Evolutionary conservation across 2,113 vertebrate genomes (phyloP).

Genomic region (Solea solea): DNA sequence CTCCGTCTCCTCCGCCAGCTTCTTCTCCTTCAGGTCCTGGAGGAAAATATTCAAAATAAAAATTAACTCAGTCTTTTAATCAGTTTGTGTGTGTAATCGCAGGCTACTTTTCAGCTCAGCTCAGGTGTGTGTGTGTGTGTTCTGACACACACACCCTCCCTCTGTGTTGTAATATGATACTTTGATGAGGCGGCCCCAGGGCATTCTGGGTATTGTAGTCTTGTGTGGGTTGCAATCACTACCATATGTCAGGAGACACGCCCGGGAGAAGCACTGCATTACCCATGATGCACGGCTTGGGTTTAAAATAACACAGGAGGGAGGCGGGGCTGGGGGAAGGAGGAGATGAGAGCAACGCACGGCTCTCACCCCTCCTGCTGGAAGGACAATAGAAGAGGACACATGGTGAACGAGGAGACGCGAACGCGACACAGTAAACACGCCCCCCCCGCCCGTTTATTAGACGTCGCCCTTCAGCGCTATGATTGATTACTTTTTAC

Average conservation of each 20-base stretch:
- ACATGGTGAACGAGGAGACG: constrained; percentile 58
- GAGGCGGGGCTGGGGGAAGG: constrained; percentile 35
- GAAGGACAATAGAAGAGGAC: constrained; percentile 79
- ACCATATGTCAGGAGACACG: constrained; percentile 77
- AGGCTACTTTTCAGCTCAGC: too few species aligned
- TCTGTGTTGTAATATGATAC: constrained; percentile 83
- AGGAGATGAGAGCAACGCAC: constrained; percentile 56
- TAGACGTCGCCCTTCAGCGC: neutral
- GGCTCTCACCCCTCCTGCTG: constrained; percentile 54
- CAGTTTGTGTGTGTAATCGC: too few species aligned
- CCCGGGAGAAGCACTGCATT: constrained; percentile 76
- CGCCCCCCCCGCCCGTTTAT: neutral
- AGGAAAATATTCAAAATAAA: constrained; percentile 29
- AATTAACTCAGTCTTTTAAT: too few species aligned
- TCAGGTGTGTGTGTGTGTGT: neutral
- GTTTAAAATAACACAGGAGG: constrained; percentile 69
- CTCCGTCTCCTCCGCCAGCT: constrained; percentile 93
- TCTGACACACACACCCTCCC: constrained; percentile 46
- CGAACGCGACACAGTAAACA: neutral
- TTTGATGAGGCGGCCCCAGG: constrained; percentile 65
- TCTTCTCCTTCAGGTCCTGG: constrained; percentile 97
- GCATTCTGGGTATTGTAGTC: constrained; percentile 80
- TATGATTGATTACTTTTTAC: too few species aligned
- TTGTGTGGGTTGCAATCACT: constrained; percentile 28
- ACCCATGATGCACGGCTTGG: constrained; percentile 76